Evolutionary conservation across 2,797 vertebrate species (phyloP).

Genomic region (Leptatherina wallacei): DNA sequence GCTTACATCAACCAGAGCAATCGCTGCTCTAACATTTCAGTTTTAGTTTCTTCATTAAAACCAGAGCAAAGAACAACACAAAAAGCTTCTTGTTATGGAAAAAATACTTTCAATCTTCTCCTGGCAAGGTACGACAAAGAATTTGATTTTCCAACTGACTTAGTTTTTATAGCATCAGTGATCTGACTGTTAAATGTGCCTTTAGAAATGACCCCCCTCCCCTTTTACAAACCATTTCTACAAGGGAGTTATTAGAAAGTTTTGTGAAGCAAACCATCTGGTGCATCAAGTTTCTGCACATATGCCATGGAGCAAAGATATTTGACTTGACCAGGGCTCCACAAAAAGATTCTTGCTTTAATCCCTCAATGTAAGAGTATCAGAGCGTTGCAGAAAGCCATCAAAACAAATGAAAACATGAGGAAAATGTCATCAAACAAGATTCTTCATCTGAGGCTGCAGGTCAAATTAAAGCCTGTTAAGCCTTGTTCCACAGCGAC

Average conservation of each 20-base stretch:
- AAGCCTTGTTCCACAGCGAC: conserved; percentile 55
- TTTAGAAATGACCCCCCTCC: neutral
- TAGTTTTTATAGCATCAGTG: too few relatives aligned
- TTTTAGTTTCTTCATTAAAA: neutral
- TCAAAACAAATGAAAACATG: conserved; percentile 72
- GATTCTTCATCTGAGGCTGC: conserved; percentile 37
- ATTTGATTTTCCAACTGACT: too few relatives aligned
- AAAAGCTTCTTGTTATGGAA: too few relatives aligned
- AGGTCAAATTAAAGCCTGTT: conserved; percentile 57
- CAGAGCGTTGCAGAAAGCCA: conserved; percentile 51
- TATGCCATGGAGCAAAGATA: neutral
- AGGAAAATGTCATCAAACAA: conserved; percentile 70
- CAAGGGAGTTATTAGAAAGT: neutral
- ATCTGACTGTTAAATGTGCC: neutral
- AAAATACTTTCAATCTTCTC: neutral
- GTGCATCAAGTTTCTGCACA: neutral
- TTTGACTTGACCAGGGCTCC: conserved; percentile 1
- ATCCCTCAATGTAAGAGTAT: conserved; percentile 35
- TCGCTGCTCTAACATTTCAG: neutral
- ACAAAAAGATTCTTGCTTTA: conserved; percentile 14
- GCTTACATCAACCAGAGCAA: neutral
- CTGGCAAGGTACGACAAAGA: too few relatives aligned
- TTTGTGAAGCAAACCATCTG: neutral
- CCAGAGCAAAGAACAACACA: neutral
- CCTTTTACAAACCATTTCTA: neutral